These are phyloP conservation scores for Alloscopus bannaensis DNA, from an alignment of 2,888 invertebrate species.

Conservation along the genomic window DNA sequence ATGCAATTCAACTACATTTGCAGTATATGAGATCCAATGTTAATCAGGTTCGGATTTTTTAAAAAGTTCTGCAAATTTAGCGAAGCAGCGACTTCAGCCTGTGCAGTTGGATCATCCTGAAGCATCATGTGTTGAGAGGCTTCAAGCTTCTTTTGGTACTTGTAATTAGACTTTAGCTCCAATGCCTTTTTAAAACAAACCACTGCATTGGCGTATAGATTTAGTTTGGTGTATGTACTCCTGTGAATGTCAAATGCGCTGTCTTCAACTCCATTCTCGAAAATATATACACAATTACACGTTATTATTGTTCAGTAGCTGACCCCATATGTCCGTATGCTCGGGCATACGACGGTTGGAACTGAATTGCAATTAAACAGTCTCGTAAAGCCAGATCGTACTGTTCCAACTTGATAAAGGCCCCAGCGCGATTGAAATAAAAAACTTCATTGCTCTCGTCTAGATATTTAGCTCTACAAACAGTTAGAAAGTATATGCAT, in stretches of 20 bases:
- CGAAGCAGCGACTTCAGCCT: slow-evolving; percentile 74
- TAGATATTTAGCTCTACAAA: slow-evolving; percentile 86
- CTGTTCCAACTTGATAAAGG: slow-evolving; percentile 91
- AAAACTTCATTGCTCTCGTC: slow-evolving; percentile 94
- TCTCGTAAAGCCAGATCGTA: slow-evolving; percentile 91
- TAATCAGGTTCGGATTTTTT: slow-evolving; percentile 88
- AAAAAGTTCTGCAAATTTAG: slow-evolving; percentile 78
- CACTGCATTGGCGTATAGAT: slow-evolving; percentile 88
- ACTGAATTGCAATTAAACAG: slow-evolving; percentile 89
- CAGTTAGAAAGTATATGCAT: no score
- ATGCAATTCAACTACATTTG: slow-evolving; percentile 78
- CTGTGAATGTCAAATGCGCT: slow-evolving; percentile 74
- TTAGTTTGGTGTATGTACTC: slow-evolving; percentile 89
- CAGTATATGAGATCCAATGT: slow-evolving; percentile 90
- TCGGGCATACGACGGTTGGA: slow-evolving; percentile 95
- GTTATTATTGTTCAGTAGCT: slow-evolving; percentile 58
- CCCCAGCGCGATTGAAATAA: slow-evolving; percentile 98
- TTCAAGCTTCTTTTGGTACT: slow-evolving; percentile 90
- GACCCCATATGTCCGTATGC: slow-evolving; percentile 94
- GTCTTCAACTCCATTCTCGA: not conserved
- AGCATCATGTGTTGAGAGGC: slow-evolving; percentile 75
- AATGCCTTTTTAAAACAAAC: slow-evolving; percentile 91
- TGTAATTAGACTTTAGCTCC: slow-evolving; percentile 94
- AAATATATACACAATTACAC: not conserved
- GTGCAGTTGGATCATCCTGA: slow-evolving; percentile 82